Percentiles rank a stretch among this genome's conserved stretches.
Evolutionary conservation across 2,888 invertebrate genomes (phyloP).

Genomic region (Torymus aiolomorphi): DNA sequence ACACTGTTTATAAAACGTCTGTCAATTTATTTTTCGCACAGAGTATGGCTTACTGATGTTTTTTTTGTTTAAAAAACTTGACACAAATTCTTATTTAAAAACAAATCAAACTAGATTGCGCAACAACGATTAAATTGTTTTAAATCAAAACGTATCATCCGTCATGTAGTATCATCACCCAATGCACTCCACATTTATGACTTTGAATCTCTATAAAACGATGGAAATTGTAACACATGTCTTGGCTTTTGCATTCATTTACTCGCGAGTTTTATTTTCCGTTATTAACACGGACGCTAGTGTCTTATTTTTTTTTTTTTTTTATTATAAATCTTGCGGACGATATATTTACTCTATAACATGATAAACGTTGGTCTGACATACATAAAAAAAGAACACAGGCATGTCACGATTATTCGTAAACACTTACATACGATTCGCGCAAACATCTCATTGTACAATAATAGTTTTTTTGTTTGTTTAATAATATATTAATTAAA

Average conservation of each 20-base stretch:
- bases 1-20: conserved; percentile 70
- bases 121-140: conserved; percentile 23
- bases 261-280: conserved; percentile 28
- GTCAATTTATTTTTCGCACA: conserved; percentile 59
- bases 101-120: conserved; percentile 26
- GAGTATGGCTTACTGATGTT: conserved; percentile 26
- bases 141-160: conserved; percentile 20
- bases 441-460: conserved; percentile 53
- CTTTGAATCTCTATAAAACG: conserved; percentile 48
- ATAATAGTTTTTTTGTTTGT: conserved; percentile 39
- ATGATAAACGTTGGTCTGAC: conserved; percentile 56
- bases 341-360: conserved; percentile 48
- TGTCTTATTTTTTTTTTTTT: conserved; percentile 12
- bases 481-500: conserved; percentile 52
- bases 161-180: conserved; percentile 7
- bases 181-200: conserved; percentile 35
- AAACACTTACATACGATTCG: conserved; percentile 54
- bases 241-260: conserved; percentile 23
- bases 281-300: conserved; percentile 7
- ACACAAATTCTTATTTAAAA: conserved; percentile 35
- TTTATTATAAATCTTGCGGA: conserved; percentile 49
- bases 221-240: conserved; percentile 51
- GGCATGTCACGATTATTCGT: conserved; percentile 56
- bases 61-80: conserved; percentile 37
- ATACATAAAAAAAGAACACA: conserved; percentile 55